These are phyloP conservation scores for Chymomyza procnemis DNA, from an alignment of 2,888 invertebrate species.

Conservation along the genomic window DNA sequence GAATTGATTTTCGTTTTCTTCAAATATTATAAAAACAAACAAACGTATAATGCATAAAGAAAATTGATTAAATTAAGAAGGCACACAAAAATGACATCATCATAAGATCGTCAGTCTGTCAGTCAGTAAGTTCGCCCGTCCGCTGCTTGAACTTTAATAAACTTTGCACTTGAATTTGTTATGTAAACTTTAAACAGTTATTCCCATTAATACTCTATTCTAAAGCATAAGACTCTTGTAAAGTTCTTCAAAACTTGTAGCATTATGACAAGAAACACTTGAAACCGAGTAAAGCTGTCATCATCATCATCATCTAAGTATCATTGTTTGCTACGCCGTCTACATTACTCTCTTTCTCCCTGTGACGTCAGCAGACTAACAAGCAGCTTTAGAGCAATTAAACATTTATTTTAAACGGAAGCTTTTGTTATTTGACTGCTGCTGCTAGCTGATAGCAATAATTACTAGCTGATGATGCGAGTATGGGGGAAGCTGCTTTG, in stretches of 20 bases:
- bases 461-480: constrained; percentile 10
- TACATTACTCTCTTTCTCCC: constrained; percentile 9
- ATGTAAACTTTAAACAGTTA: background rate
- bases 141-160: constrained; percentile 60
- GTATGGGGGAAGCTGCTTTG: background rate
- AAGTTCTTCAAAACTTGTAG: background rate
- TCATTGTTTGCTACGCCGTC: background rate
- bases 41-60: constrained; percentile 27
- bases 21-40: constrained; percentile 12
- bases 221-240: background rate
- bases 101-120: constrained; percentile 18
- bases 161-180: constrained; percentile 58
- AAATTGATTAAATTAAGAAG: background rate
- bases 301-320: no score
- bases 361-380: constrained; percentile 43
- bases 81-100: constrained; percentile 53
- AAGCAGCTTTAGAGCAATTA: constrained; percentile 6
- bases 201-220: background rate
- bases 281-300: background rate
- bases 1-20: constrained; percentile 1
- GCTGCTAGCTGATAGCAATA: constrained; percentile 18
- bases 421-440: constrained; percentile 22
- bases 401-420: constrained; percentile 1
- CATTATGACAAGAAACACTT: background rate
- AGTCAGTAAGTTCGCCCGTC: constrained; percentile 16